phyloP scores from a whole-genome alignment of 2,113 vertebrate genomes.

The Suncus etruscus region DNA sequence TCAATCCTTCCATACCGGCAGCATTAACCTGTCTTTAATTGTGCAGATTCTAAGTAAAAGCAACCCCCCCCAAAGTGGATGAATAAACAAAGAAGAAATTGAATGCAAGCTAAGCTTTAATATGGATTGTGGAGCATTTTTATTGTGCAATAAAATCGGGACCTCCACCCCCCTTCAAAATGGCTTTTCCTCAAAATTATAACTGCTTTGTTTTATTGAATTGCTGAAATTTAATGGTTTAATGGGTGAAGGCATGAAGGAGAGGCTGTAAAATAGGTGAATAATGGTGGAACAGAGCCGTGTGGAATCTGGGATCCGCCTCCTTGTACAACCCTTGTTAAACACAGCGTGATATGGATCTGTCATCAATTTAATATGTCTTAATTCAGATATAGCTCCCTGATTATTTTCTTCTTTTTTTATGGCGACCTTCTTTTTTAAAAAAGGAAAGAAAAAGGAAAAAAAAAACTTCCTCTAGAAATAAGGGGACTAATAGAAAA shows the following conservation, averaged over 20 bases:
- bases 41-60: slow-evolving; percentile 74
- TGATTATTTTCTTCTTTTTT: slow-evolving; percentile 88
- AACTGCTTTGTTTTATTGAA: slow-evolving; percentile 76
- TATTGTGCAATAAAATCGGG: slow-evolving; percentile 84
- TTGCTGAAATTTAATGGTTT: slow-evolving; percentile 71
- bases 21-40: slow-evolving; percentile 5
- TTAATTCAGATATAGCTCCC: slow-evolving; percentile 90
- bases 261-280: slow-evolving; percentile 83
- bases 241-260: slow-evolving; percentile 75
- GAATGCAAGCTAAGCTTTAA: slow-evolving; percentile 79
- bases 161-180: slow-evolving; percentile 72
- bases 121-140: slow-evolving; percentile 79
- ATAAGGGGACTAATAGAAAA: slow-evolving; percentile 65
- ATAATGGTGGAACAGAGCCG: slow-evolving; percentile 73
- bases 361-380: slow-evolving; percentile 93
- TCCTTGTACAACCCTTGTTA: slow-evolving; percentile 85
- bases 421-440: slow-evolving; percentile 81
- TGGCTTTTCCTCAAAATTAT: slow-evolving; percentile 74
- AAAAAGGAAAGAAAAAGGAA: slow-evolving; percentile 69
- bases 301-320: slow-evolving; percentile 80
- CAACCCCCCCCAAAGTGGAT: neutral
- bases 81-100: slow-evolving; percentile 74
- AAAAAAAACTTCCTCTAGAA: slow-evolving; percentile 65
- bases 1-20: slow-evolving; percentile 21
- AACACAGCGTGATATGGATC: slow-evolving; percentile 90